Evolutionary conservation across 2,888 invertebrate genomes (phyloP), one percentile per base, ranked within the genome.

Genomic region (Cerastis rubricosa): DNA sequence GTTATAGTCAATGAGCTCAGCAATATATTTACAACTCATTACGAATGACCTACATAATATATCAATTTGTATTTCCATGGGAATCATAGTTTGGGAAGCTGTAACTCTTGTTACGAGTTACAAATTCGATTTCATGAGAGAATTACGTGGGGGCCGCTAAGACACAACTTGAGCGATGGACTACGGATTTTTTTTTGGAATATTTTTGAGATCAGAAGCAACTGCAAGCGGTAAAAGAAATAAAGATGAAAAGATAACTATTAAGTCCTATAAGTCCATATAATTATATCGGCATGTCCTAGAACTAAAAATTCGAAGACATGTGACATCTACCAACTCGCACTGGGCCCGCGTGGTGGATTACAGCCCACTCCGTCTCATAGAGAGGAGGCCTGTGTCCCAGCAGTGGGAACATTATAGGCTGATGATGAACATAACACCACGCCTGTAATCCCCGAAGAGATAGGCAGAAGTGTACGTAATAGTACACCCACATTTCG

Each of bases 91-190:
- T 75, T 35, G 43, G n/a, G 49, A 74, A 71, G 49, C 63, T 65
- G 47, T 73, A 71, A 85, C 68, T 81, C 45, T 19, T 57, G 73
- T 81, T 81, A 76, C 12, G 43, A 85, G 67, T 85, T 83, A n/a
- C 22, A 17, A 61, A 83, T 71, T 71, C 61, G 57, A 85, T 83
- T 83, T 81, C 51, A 65, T 22, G 12, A 43, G n/a, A 25, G 49
- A 67, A n/a, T 40, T 77, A 66, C 9, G 17, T 7, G 45, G 22
- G 63, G 67, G 43, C 25, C 54, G 25, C 9, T 29, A 29, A 19
- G 19, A 35, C 29, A 22, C 2, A 59, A 67, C 45, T 80, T 63
- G 25, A 54, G 11, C 45, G 59, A 59, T 71, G 49, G 25, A 47
- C 57, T 80, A n/a, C 11, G 57, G 40, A 57, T 1, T 49, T 43